Evolutionary conservation across 2,888 invertebrate species (phyloP).

Genomic region (Hedya salicella): DNA sequence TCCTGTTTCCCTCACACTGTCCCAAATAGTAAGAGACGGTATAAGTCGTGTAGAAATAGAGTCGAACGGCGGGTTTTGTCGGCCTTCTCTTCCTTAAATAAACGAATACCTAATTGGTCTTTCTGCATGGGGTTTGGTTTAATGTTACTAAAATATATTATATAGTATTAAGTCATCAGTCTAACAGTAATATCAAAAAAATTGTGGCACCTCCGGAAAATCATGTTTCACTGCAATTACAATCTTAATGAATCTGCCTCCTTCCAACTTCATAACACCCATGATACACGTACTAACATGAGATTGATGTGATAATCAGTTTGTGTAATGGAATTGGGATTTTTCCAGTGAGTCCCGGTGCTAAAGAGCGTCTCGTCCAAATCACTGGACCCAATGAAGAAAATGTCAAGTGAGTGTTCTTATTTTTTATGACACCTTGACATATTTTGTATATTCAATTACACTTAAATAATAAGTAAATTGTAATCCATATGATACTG

Average conservation of each 20-base stretch:
- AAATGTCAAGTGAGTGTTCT: slow-evolving; percentile 91
- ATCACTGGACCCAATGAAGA: slow-evolving; percentile 97
- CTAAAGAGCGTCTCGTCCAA: slow-evolving; percentile 97
- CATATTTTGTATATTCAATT: not conserved
- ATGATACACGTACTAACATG: slow-evolving; percentile 30
- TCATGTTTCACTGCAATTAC: slow-evolving; percentile 26
- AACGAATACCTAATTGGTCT: not conserved
- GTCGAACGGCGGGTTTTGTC: not conserved
- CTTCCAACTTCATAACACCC: slow-evolving; percentile 26
- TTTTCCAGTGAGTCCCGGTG: slow-evolving; percentile 95
- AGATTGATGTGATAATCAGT: not conserved
- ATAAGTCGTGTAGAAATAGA: not conserved
- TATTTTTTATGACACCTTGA: not conserved
- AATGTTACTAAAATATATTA: slow-evolving; percentile 18
- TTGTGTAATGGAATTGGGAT: slow-evolving; percentile 17
- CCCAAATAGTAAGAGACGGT: not conserved
- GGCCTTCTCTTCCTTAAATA: slow-evolving; percentile 8
- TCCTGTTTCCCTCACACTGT: too few species aligned
- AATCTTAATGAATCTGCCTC: slow-evolving; percentile 1
- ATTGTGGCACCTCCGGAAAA: slow-evolving; percentile 2
- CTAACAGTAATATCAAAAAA: slow-evolving; percentile 15
- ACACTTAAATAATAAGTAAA: too few species aligned
- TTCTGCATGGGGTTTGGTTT: slow-evolving; percentile 30
- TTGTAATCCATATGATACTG: too few species aligned
- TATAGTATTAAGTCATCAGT: not conserved